These are phyloP conservation scores for Lingula anatina DNA, from an alignment of 2,888 invertebrate genomes.

Conservation along the genomic window DNA sequence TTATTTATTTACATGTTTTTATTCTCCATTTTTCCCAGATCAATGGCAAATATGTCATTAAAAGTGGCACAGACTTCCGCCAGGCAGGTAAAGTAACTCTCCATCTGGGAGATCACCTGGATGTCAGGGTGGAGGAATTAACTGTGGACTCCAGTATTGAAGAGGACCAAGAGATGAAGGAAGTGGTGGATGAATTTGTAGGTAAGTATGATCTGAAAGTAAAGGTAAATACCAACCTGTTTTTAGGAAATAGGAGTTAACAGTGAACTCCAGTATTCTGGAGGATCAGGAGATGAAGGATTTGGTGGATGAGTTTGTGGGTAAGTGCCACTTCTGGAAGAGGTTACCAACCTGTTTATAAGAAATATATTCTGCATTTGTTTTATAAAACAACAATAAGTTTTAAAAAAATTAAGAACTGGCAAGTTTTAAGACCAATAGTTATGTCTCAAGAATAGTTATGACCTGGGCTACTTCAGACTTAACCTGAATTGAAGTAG, in stretches of 20 bases:
- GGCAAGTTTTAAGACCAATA: no score
- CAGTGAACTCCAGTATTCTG: slow-evolving; percentile 54
- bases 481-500: no score
- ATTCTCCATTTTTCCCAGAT: slow-evolving; percentile 59
- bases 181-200: slow-evolving; percentile 68
- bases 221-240: no score
- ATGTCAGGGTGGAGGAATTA: slow-evolving; percentile 65
- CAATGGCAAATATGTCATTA: slow-evolving; percentile 75
- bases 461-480: no score
- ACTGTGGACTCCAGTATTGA: slow-evolving; percentile 58
- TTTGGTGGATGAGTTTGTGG: slow-evolving; percentile 68
- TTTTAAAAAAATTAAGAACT: no score
- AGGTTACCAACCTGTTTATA: no score
- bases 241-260: no score
- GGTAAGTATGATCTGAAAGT: slow-evolving; percentile 52
- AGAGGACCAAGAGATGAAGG: slow-evolving; percentile 69
- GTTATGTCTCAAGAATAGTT: no score
- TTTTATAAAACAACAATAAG: no score
- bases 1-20: no score
- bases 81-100: slow-evolving; percentile 76
- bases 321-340: no score
- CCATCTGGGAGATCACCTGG: slow-evolving; percentile 51
- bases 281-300: slow-evolving; percentile 70
- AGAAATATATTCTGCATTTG: no score
- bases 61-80: slow-evolving; percentile 87